Conservation (phyloP, 2,113 vertebrate genomes). For the Platycercus adscitus region DNA sequence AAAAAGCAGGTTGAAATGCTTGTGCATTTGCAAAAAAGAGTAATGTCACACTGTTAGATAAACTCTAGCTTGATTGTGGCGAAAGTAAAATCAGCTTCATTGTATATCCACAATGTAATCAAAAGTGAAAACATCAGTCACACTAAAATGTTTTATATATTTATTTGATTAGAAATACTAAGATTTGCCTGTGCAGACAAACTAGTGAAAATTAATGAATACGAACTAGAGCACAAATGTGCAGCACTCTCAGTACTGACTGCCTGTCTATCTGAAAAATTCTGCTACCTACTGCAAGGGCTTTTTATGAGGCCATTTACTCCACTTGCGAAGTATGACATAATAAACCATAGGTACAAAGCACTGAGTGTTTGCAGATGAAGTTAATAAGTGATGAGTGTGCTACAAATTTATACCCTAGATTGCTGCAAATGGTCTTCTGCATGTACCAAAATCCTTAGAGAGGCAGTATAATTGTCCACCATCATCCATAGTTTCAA, state of each 20-base stretch:
- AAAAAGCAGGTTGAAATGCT: background rate
- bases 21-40: background rate
- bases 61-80: background rate
- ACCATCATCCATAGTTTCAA: background rate
- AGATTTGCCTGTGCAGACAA: background rate
- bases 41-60: background rate
- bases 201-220: background rate
- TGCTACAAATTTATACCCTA: background rate
- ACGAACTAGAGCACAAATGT: background rate
- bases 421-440: background rate
- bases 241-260: background rate
- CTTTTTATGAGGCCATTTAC: background rate
- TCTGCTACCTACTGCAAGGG: background rate
- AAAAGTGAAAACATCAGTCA: background rate
- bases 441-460: background rate
- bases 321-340: background rate
- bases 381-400: background rate
- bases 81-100: background rate
- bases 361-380: background rate
- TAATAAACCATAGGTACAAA: background rate
- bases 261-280: background rate
- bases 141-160: background rate
- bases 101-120: background rate
- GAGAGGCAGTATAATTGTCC: background rate
- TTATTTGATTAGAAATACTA: background rate